Evolutionary conservation across 2,113 vertebrate genomes (phyloP).

Genomic region (Paraplagusia blochii): DNA sequence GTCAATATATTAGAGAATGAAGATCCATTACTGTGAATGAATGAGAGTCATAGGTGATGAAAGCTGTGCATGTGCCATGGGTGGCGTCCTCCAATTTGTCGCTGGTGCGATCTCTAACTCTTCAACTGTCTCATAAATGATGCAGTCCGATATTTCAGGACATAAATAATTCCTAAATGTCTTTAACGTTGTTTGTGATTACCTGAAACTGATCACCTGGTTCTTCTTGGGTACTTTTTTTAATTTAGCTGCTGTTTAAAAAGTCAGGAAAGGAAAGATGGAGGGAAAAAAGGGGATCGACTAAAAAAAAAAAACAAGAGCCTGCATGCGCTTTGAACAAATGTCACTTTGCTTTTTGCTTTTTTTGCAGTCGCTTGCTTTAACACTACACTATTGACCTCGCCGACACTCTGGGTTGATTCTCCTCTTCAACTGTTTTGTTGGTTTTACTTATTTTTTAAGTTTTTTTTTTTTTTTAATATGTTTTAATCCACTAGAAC

Average conservation of each 20-base stretch:
- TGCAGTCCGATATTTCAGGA: conserved; percentile 25
- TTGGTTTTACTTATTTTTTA: conserved; percentile 49
- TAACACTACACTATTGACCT: conserved; percentile 62
- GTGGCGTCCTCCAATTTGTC: conserved; percentile 17
- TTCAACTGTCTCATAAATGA: conserved; percentile 16
- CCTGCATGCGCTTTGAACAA: conserved; percentile 78
- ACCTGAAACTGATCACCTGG: conserved; percentile 31
- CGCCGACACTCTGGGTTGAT: conserved; percentile 37
- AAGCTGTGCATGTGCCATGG: conserved; percentile 44
- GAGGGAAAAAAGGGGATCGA: background rate
- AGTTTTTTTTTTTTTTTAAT: conserved; percentile 40
- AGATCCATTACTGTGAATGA: too few relatives aligned
- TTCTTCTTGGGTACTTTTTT: conserved; percentile 28
- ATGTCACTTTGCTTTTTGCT: conserved; percentile 55
- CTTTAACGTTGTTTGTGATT: conserved; percentile 3
- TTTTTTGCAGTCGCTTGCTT: conserved; percentile 64
- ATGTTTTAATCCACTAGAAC: conserved; percentile 52
- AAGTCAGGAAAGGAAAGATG: conserved; percentile 11
- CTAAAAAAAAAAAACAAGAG: conserved; percentile 31
- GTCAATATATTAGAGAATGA: background rate
- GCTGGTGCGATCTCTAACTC: conserved; percentile 33
- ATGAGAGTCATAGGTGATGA: background rate
- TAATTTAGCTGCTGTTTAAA: conserved; percentile 26
- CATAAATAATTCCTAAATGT: conserved; percentile 13
- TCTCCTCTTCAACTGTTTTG: conserved; percentile 12